Evolutionary conservation across 2,888 invertebrate species (phyloP).

Genomic region (Rhamphomyia laevipes): DNA sequence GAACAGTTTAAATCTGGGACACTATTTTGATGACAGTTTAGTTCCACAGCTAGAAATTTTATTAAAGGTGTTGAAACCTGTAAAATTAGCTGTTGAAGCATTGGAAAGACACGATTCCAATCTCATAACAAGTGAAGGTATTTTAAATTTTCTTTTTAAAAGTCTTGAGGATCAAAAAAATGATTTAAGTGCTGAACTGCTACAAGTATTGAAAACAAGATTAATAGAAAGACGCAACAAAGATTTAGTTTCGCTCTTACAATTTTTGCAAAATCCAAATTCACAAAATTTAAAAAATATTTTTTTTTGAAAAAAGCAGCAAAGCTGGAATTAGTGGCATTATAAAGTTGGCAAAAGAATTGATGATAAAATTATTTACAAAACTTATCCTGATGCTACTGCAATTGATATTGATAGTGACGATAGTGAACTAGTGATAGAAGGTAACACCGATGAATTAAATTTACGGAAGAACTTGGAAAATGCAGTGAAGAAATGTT

Average conservation of each 20-base stretch:
- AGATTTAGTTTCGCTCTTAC: neutral
- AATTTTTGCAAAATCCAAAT: neutral
- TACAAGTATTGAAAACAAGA: neutral
- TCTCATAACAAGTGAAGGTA: neutral
- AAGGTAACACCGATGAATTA: neutral
- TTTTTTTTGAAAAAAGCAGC: neutral
- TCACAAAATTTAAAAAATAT: neutral
- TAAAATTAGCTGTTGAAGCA: conserved; percentile 1
- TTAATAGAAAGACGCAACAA: neutral
- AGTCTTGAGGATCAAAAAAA: neutral
- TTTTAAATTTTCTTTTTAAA: conserved; percentile 3
- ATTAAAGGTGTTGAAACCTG: conserved; percentile 1
- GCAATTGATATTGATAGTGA: neutral
- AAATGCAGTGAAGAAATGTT: neutral
- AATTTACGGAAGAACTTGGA: neutral
- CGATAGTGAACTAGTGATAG: neutral
- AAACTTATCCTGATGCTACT: neutral
- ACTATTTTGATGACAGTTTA: conserved; percentile 1
- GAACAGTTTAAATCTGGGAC: neutral
- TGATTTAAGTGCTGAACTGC: neutral
- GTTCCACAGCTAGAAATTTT: neutral
- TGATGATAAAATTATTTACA: neutral
- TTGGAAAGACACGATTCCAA: neutral
- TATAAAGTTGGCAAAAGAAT: neutral
- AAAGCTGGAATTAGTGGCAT: neutral